These are phyloP conservation scores for Halcyon chelicuti DNA, from an alignment of 2,797 vertebrate species.

Conservation along the genomic window DNA sequence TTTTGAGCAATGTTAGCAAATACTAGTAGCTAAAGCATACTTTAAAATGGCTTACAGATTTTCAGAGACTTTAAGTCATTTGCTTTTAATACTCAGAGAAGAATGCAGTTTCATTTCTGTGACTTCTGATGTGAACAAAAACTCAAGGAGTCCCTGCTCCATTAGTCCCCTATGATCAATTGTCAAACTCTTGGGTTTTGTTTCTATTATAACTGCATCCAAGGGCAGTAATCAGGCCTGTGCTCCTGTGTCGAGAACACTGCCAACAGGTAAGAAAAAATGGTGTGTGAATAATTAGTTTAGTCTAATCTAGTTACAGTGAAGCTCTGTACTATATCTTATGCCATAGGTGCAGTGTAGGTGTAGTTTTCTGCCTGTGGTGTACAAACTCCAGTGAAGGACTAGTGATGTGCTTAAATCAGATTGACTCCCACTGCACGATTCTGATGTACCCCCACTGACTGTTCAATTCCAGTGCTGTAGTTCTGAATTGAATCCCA, in stretches of 20 bases:
- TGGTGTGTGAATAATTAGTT: background rate
- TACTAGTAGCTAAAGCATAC: background rate
- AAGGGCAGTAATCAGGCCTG: background rate
- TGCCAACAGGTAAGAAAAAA: background rate
- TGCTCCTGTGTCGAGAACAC: background rate
- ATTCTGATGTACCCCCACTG: background rate
- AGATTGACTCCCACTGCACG: background rate
- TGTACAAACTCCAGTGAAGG: background rate
- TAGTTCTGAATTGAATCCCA: background rate
- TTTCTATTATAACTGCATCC: background rate
- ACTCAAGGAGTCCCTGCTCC: background rate
- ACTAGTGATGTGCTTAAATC: background rate
- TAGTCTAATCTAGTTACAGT: background rate
- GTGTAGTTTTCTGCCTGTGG: background rate
- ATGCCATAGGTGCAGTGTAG: accelerated
- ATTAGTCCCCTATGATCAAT: background rate
- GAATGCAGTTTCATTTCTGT: background rate
- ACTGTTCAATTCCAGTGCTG: background rate
- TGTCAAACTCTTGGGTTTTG: background rate
- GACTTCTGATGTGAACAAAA: background rate
- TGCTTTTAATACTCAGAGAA: background rate
- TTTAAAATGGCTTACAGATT: background rate
- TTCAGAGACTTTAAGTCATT: background rate
- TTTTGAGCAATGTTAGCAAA: background rate
- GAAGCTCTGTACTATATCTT: background rate